Evolutionary conservation across 2,113 vertebrate genomes (phyloP), one percentile per base, ranked within the genome.

Genomic region (Canis aureus): DNA sequence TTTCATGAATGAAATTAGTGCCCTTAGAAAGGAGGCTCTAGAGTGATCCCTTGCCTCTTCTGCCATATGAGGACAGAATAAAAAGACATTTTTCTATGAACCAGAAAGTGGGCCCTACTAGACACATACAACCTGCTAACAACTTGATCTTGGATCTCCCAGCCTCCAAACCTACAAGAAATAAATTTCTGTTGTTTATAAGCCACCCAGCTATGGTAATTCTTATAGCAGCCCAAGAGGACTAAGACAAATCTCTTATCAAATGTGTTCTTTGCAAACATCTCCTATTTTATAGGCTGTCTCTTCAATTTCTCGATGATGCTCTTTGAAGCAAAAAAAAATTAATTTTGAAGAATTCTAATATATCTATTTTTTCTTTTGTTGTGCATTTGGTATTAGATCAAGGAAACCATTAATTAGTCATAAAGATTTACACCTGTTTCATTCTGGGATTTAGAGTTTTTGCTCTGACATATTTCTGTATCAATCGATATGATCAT

Each of bases 221-320:
- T 38, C 20, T 76, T 89, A 23, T 8, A 53, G 20, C 43, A 43
- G 43, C 43, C 43, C 43, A 43, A 43, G 43, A 43, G 43, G 43
- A 43, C 43, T 43, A 43, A 79, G 59, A 64, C 27, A 62, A 89
- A 25, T 89, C 19, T 32, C 55, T 83, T 74, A 92, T 6, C 22
- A 92, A 55, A 74, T 82, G 49, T n/a, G 10, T 73, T 51, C 73
- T 92, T 62, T 92, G 59, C 57, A 92, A 69, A 92, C 17, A 73
- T 12, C 67, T 62, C 38, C 67, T 80, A 74, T 80, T 66, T 79
- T 35, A 1, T 53, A 79, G 20, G 59, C 76, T 64, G 29, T 79
- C 29, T 66, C 43, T 90, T 91, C 43, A 43, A 43, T 43, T 43
- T 43, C 43, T 43, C 43, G 1, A 43, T 43, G 43, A 43, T 43